These are phyloP conservation scores for Vannuccia rotundouncinata DNA, from an alignment of 2,888 invertebrate genomes.

Conservation along the genomic window DNA sequence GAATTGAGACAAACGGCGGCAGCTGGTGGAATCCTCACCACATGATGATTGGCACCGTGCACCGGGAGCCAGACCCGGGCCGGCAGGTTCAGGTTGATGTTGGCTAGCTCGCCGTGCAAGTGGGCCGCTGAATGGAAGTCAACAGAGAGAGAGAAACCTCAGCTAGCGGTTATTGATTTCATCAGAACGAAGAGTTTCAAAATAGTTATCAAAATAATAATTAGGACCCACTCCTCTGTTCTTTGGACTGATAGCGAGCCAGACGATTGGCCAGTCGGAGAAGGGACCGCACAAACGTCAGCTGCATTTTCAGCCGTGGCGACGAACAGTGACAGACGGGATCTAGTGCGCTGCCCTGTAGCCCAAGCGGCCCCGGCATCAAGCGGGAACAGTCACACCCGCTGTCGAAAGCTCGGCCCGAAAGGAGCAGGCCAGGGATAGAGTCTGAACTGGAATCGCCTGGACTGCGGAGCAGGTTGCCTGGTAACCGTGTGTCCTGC, in stretches of 20 bases:
- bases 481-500: no score
- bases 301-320: conserved; percentile 72
- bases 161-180: no score
- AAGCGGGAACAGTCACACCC: conserved; percentile 67
- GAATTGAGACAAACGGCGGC: conserved; percentile 96
- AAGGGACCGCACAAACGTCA: conserved; percentile 77
- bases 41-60: conserved; percentile 78
- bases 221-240: conserved; percentile 66
- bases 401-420: conserved; percentile 86
- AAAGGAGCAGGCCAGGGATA: background rate
- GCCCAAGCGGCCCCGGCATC: background rate
- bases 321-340: conserved; percentile 49
- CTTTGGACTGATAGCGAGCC: conserved; percentile 74
- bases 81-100: conserved; percentile 89
- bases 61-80: conserved; percentile 95
- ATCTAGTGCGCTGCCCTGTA: background rate
- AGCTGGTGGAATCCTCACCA: conserved; percentile 90
- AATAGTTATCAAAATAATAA: no score
- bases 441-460: background rate
- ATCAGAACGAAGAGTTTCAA: no score
- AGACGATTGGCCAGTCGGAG: conserved; percentile 77
- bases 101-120: conserved; percentile 81
- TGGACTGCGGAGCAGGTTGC: background rate
- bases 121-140: conserved; percentile 64
- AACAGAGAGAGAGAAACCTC: conserved; percentile 34